Conservation (phyloP, 2,797 vertebrate species). For the Podarcis siculus region DNA sequence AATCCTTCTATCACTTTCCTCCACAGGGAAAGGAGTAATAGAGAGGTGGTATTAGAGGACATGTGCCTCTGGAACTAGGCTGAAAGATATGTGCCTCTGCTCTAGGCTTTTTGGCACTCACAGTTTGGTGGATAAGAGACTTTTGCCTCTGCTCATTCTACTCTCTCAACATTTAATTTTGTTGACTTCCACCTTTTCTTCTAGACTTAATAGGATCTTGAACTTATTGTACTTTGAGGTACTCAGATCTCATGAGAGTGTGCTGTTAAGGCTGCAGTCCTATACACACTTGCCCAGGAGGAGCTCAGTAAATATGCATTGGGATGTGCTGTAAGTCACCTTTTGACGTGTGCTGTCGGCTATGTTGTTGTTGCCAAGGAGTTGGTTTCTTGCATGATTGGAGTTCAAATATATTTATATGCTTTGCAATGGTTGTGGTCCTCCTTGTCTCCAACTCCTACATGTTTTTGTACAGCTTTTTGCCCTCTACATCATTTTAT, state of each 20-base stretch:
- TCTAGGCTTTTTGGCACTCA: neutral
- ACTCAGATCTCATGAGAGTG: constrained; percentile 14
- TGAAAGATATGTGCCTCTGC: neutral
- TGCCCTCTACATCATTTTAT: constrained; percentile 6
- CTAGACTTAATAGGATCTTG: too few species aligned
- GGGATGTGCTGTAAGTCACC: neutral
- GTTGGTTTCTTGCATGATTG: neutral
- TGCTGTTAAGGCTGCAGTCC: neutral
- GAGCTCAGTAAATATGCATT: neutral
- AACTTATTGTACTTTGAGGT: neutral
- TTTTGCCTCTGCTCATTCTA: neutral
- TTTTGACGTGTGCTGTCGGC: constrained; percentile 6
- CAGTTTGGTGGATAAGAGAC: neutral
- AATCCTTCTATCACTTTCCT: neutral
- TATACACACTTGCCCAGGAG: neutral
- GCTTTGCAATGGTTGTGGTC: neutral
- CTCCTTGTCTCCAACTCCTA: neutral
- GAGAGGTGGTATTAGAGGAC: too few species aligned
- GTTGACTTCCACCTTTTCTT: too few species aligned
- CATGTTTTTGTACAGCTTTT: neutral
- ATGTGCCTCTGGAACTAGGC: too few species aligned
- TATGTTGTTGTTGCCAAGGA: neutral
- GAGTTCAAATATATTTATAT: neutral
- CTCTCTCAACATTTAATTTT: neutral
- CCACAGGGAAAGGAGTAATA: neutral